Evolutionary conservation across 2,797 vertebrate genomes (phyloP).

Genomic region (Pseudochromis fuscus): DNA sequence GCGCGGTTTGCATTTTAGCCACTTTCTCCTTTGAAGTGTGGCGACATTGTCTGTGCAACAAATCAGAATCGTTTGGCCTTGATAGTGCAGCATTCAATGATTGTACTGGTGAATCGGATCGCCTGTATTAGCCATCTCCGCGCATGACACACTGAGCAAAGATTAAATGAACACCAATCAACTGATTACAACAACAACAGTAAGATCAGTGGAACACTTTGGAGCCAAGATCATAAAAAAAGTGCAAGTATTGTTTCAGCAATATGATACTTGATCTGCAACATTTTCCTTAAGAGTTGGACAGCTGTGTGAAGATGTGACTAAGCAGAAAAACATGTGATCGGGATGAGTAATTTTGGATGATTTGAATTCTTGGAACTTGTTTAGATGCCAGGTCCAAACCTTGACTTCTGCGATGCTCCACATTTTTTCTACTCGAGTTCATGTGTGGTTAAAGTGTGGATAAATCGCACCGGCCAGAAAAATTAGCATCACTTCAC

Average conservation of each 20-base stretch:
- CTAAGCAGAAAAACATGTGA: constrained; percentile 48
- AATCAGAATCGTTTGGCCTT: constrained; percentile 31
- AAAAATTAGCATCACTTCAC: no score
- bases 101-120: constrained; percentile 15
- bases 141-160: neutral
- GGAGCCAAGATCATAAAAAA: constrained; percentile 24
- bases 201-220: neutral
- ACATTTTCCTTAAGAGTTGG: constrained; percentile 37
- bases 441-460: neutral
- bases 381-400: constrained; percentile 21
- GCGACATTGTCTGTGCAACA: constrained; percentile 38
- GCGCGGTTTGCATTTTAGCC: constrained; percentile 57
- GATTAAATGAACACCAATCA: constrained; percentile 28
- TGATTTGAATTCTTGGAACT: constrained; percentile 46
- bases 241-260: constrained; percentile 30
- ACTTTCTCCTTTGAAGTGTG: constrained; percentile 46
- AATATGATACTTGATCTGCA: constrained; percentile 46
- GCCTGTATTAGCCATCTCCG: constrained; percentile 8
- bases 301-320: constrained; percentile 33
- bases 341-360: constrained; percentile 31
- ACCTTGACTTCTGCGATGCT: constrained; percentile 8
- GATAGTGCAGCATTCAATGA: constrained; percentile 10
- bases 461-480: neutral
- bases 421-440: constrained; percentile 15
- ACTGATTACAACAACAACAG: constrained; percentile 34